Evolutionary conservation across 2,797 vertebrate species (phyloP), one percentile per base, ranked within the genome.

Genomic region (Aphelocoma californica): DNA sequence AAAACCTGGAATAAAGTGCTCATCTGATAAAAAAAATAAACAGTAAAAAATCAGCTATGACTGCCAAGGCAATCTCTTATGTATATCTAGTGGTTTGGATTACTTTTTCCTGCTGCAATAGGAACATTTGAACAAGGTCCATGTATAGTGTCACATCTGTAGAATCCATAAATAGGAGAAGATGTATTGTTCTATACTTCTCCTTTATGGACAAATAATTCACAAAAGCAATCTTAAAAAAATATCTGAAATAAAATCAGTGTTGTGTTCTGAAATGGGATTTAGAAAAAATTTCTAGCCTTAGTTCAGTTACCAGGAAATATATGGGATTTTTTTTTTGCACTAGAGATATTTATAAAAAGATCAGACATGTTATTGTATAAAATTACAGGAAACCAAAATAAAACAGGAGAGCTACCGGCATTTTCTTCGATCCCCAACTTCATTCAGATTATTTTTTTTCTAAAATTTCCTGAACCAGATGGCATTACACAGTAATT

Each of bases 221-320:
- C 90, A 95, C 60, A 96, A 91, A 94, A 69, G 42, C 62, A 96
- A 96, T 95, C 95, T 93, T 92, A 34, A 93, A 95, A 38, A 86
- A 78, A 85, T 8, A 73, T 67, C 54, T 53, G 51, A 18, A 60
- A 36, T 91, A 91, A 97, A 97, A 96, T 94, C 85, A 88, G 64
- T 74, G 42, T 58, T 34, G 50, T 91, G 72, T 45, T 91, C 75
- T 94, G 92, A 94, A 97, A 92, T 18, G 44, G 72, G 72, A 92
- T 85, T 81, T 75, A 86, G 54, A 70, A 91, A 67, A 81, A 72
- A 92, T 1, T 34, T 87, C 70, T 77, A 92, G 62, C 20, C 44
- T 90, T 96, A 80, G 47, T n/a, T 91, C 86, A 84, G 40, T 71
- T 91, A 62, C 40, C 42, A 84, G 66, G 42, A 86, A 85, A 95